Evolutionary conservation across 2,113 vertebrate genomes (phyloP).

Genomic region (Thymallus thymallus): DNA sequence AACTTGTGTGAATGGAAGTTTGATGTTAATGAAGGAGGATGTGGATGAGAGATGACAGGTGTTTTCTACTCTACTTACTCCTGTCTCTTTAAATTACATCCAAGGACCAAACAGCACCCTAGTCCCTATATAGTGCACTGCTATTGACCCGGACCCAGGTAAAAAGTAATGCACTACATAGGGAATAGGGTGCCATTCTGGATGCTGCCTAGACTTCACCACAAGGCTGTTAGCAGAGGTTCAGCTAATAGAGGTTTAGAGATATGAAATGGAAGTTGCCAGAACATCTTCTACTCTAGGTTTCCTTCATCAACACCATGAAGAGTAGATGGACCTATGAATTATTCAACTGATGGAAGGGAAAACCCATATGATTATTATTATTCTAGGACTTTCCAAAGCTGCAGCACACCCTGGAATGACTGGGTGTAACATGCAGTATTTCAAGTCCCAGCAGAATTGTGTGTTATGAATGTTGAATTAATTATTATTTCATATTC

Average conservation of each 20-base stretch:
- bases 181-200: too few species aligned
- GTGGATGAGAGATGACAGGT: conserved; percentile 95
- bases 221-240: conserved; percentile 73
- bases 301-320: not conserved
- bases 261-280: conserved; percentile 72
- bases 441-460: too few species aligned
- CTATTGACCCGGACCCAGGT: too few species aligned
- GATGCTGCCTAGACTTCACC: conserved; percentile 75
- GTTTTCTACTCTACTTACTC: conserved; percentile 98
- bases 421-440: too few species aligned
- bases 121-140: too few species aligned
- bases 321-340: not conserved
- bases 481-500: too few species aligned
- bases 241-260: conserved; percentile 71
- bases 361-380: not conserved
- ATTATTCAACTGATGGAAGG: conserved; percentile 5
- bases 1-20: conserved; percentile 88
- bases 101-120: conserved; percentile 1
- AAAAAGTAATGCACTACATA: too few species aligned
- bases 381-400: too few species aligned
- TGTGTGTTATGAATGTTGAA: too few species aligned
- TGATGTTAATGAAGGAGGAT: conserved; percentile 96
- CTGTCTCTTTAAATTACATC: conserved; percentile 89
- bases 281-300: conserved; percentile 62
- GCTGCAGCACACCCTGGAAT: too few species aligned